Evolutionary conservation across 2,113 vertebrate species (phyloP).

Genomic region (Neodon shergylaensis): DNA sequence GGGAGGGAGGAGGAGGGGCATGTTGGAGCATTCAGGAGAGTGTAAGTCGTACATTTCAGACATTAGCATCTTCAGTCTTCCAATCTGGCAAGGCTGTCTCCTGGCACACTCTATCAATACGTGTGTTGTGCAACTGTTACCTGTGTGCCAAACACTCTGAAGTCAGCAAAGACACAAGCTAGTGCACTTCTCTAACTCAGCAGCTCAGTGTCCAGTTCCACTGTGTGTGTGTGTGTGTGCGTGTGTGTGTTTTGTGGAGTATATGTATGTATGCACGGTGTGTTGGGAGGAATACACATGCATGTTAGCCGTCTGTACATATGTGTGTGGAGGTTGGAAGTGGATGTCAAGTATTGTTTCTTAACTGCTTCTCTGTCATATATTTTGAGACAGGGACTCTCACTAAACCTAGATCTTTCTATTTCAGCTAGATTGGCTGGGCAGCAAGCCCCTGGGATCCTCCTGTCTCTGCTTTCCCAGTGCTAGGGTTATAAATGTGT

Average conservation of each 20-base stretch:
- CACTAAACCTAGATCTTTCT: background rate
- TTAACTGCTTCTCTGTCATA: background rate
- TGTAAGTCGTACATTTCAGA: background rate
- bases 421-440: background rate
- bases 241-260: background rate
- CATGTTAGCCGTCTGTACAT: background rate
- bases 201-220: background rate
- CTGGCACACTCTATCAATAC: background rate
- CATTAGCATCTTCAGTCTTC: background rate
- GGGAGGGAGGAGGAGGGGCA: fast-evolving
- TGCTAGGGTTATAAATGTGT: background rate
- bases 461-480: background rate
- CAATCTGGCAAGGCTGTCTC: background rate
- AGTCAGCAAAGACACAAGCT: background rate
- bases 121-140: background rate
- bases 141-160: background rate
- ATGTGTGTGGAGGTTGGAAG: background rate
- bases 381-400: background rate
- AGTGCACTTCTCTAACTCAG: background rate
- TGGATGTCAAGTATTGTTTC: background rate
- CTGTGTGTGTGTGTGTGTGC: background rate
- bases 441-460: background rate
- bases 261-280: background rate
- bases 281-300: background rate
- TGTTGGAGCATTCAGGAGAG: no score